Evolutionary conservation across 53 echinoderm and acorn worm genomes (phyloP), one percentile per base, ranked within the genome.

Genomic region (Holothuria leucospilota): DNA sequence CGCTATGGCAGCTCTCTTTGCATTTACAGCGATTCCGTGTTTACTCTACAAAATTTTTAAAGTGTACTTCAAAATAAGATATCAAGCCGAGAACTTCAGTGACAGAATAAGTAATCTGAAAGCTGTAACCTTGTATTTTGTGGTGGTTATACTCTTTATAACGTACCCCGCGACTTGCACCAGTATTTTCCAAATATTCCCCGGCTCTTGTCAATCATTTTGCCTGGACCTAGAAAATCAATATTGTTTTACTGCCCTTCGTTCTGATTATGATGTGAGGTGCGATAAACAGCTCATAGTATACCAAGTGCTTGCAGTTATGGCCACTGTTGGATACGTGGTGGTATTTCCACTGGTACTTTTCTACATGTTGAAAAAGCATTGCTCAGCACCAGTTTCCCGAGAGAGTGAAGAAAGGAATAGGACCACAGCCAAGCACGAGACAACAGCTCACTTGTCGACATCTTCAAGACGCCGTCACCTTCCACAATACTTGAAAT

Each of bases 111-210:
- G 3, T 2, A 13, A 14, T 10, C 29, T 65, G 8, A 65, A 65
- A 20, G 10, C 18, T 14, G 10, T 5, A 9, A 10, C 15, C 15
- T 25, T 65, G 11, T 18, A 39, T 9, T 2, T 20, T 41, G 71
- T 71, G 34, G 29, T 71, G 7, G 71, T 2, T 71, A 2, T 34
- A 2, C 40, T 28, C 8, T 71, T 71, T 38, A 7, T 39, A 13
- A 73, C 49, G 15, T 73, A 73, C 13, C 73, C 73, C 12, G 18
- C 73, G 18, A 73, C 42, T 20, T 73, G 73, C 21, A 20, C 73
- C 41, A 73, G 42, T 15, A 20, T 73, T 5, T 73, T 73, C 20
- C 41, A 46, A 13, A 21, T 73, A n/a, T 73, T 39, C n/a, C 73
- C 73, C 2, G 14, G 6, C 1, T 14, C 46, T 10, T 73, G 73